phyloP scores from a whole-genome alignment of 2,888 invertebrate species.

The Liodrosophila aerea region DNA sequence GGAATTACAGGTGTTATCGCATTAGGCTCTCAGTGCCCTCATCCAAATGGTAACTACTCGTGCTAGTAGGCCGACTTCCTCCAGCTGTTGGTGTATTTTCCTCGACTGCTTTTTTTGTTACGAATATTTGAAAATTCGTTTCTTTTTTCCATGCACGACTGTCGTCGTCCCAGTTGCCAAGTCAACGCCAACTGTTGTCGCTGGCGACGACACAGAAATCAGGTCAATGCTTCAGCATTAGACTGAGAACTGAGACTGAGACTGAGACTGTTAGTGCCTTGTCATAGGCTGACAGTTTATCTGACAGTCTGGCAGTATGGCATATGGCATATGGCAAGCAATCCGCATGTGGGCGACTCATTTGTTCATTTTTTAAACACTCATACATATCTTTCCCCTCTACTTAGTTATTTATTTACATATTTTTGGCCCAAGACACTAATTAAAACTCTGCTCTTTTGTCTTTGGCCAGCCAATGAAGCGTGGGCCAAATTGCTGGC shows the following conservation, averaged over 20 bases:
- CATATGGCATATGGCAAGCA: constrained; percentile 11
- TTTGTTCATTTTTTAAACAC: no score
- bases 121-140: constrained; percentile 1
- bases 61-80: constrained; percentile 24
- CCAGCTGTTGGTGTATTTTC: not conserved
- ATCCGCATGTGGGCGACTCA: constrained; percentile 29
- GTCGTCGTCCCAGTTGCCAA: constrained; percentile 49
- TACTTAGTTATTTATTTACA: no score
- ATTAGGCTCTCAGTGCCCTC: constrained; percentile 4
- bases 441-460: constrained; percentile 34
- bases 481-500: constrained; percentile 53
- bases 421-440: constrained; percentile 20
- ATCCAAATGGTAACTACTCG: constrained; percentile 4
- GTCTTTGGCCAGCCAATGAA: constrained; percentile 13
- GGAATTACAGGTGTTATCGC: not conserved
- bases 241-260: constrained; percentile 36
- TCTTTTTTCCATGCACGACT: constrained; percentile 21
- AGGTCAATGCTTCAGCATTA: constrained; percentile 61
- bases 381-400: no score
- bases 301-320: constrained; percentile 10
- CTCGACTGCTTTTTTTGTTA: not conserved
- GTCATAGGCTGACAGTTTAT: constrained; percentile 15
- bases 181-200: constrained; percentile 59
- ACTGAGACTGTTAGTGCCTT: constrained; percentile 24
- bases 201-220: constrained; percentile 37